These are phyloP conservation scores for Clepsis dumicolana DNA, from an alignment of 2,888 invertebrate genomes.

Conservation along the genomic window DNA sequence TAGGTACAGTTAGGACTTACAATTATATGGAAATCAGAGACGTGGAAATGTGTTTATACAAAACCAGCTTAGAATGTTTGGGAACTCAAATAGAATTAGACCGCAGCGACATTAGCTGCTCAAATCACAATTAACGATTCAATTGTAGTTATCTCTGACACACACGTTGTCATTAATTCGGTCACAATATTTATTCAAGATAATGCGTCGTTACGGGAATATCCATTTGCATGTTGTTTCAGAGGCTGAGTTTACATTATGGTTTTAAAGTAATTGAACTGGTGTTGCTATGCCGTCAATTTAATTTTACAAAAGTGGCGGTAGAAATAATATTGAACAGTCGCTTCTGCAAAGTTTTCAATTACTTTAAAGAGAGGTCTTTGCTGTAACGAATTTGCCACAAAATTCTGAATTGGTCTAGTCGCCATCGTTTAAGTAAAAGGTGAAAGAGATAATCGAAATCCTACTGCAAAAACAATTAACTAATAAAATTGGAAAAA, in stretches of 20 bases:
- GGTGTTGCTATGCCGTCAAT: background rate
- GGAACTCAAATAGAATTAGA: conserved; percentile 6
- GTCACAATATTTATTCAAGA: conserved; percentile 34
- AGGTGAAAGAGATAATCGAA: too few species aligned
- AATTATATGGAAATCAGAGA: background rate
- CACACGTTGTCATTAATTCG: conserved; percentile 27
- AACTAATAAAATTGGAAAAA: too few species aligned
- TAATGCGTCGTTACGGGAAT: conserved; percentile 9
- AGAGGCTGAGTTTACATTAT: conserved; percentile 9
- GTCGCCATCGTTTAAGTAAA: background rate
- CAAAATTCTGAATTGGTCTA: background rate
- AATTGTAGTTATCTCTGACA: conserved; percentile 25
- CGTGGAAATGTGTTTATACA: background rate
- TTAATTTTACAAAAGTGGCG: background rate
- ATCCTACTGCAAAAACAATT: too few species aligned
- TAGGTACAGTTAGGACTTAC: too few species aligned
- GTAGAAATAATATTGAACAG: conserved; percentile 1
- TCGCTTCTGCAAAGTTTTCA: background rate
- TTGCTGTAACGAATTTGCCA: background rate
- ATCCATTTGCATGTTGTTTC: conserved; percentile 24
- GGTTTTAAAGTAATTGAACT: background rate
- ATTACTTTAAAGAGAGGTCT: background rate
- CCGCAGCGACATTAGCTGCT: background rate
- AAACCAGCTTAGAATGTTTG: background rate
- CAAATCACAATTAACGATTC: conserved; percentile 20